A percentile compares a stretch with the other conserved stretches of the same genome.
phyloP scores from a whole-genome alignment of 2,113 vertebrate species.

The Alaudala cheleensis region DNA sequence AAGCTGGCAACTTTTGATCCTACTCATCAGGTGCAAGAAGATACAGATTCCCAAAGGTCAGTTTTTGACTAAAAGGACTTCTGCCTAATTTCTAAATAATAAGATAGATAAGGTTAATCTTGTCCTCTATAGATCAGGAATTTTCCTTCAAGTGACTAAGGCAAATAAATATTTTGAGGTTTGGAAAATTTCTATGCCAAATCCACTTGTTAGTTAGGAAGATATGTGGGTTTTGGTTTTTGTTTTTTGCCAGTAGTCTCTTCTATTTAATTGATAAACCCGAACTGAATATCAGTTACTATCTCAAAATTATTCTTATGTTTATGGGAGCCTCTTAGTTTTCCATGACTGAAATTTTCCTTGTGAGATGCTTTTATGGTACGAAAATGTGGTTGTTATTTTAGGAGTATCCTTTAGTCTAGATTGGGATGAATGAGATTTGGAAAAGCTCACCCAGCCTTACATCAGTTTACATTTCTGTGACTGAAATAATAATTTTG shows the following conservation, averaged over 20 bases:
- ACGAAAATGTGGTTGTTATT: not conserved
- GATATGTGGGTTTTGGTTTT: not conserved
- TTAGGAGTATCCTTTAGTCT: not conserved
- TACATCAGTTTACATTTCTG: not conserved
- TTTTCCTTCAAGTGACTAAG: not conserved
- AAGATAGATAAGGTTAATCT: not conserved
- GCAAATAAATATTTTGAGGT: not conserved
- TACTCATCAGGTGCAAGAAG: not conserved
- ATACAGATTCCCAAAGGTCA: not conserved
- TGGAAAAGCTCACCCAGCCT: not conserved
- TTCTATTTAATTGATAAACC: not conserved
- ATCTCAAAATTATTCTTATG: not conserved
- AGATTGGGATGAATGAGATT: not conserved
- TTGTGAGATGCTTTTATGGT: not conserved
- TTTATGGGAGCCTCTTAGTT: not conserved
- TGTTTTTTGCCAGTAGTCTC: not conserved
- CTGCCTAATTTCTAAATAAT: not conserved
- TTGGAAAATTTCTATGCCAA: not conserved
- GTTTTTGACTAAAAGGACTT: not conserved
- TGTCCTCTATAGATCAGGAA: not conserved
- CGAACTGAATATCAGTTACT: not conserved
- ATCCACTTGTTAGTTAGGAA: not conserved
- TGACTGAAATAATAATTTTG: not conserved
- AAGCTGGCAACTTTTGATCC: not conserved
- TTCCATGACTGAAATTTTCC: not conserved